Evolutionary conservation across 2,113 vertebrate genomes (phyloP), one percentile per base, ranked within the genome.

Genomic region (Dascyllus trimaculatus): DNA sequence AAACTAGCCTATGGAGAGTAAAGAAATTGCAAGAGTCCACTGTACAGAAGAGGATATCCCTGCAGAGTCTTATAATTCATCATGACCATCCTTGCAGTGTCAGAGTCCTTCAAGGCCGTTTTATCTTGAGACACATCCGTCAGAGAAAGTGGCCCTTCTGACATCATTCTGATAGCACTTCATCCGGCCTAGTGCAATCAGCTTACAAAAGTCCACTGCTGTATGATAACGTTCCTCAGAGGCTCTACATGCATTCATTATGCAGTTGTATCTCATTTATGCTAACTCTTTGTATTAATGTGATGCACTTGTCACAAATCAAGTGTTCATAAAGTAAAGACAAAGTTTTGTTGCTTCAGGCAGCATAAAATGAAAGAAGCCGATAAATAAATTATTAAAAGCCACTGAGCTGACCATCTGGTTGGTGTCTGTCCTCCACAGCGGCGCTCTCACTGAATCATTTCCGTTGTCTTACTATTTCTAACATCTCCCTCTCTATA

Each of bases 401-500:
- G 69, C 78, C 71, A 82, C 58, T 64, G 85, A 86, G 85, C 87
- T 88, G 91, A 90, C 92, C 92, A 93, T 92, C 92, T 93, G 92
- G 89, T 85, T 59, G 35, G 75, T 71, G 71, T 84, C 73, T 80
- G 43, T 82, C 70, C 69, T 84, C 76, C 68, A 21, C 72, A 65
- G 79, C 69, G 75, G 80, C 11, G 66, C 80, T 87, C 80, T 75
- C 67, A 45, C 78, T 73, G 69, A 86, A 81, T 91, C 77, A 35
- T 77, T 85, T 80, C 86, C 65, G 71, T 22, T 48, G 7, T 81
- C 79, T 80, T 78, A 63, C 73, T 71, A 71, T 81, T 86, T 78
- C 75, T 62, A 88, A 75, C 86, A 75, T 81, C 79, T 88, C 61
- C 52, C 81, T 73, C 79, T 89, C 75, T 75, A 46, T 59, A 65